A percentile compares a stretch with the other conserved stretches of the same genome.
phyloP scores from a whole-genome alignment of 2,797 vertebrate species.

The Sebastes taczanowskii region DNA sequence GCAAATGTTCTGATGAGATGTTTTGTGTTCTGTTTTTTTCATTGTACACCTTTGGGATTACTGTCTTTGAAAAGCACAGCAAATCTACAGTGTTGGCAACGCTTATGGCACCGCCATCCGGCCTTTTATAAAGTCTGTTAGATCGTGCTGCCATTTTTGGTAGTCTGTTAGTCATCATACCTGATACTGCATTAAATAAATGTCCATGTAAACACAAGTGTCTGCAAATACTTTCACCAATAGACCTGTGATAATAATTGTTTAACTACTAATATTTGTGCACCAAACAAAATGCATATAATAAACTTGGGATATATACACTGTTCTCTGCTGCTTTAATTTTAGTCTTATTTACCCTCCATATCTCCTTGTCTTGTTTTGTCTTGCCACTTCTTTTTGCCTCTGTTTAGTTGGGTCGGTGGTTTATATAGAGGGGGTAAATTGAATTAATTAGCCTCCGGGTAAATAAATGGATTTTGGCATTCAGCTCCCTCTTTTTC shows the following conservation, averaged over 20 bases:
- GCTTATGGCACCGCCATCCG: not conserved
- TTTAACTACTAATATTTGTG: not conserved
- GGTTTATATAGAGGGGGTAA: conserved; percentile 42
- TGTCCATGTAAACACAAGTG: not conserved
- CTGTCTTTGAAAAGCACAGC: not conserved
- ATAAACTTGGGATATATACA: not conserved
- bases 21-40: conserved; percentile 18
- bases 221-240: not conserved
- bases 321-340: not conserved
- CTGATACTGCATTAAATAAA: not conserved
- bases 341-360: not conserved
- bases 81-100: not conserved
- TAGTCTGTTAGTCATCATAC: not conserved
- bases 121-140: not conserved
- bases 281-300: not conserved
- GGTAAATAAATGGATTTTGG: conserved; percentile 61
- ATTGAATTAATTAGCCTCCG: conserved; percentile 54
- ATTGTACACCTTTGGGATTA: not conserved
- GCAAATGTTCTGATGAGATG: conserved; percentile 1
- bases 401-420: conserved; percentile 39
- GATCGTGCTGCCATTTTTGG: not conserved
- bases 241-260: not conserved
- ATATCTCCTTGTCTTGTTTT: conserved; percentile 17
- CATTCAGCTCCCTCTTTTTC: conserved; percentile 31
- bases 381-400: conserved; percentile 27